Evolutionary conservation across 1,140 invertebrate genomes (phyloP).

Genomic region (Neodiprion lecontei): DNA sequence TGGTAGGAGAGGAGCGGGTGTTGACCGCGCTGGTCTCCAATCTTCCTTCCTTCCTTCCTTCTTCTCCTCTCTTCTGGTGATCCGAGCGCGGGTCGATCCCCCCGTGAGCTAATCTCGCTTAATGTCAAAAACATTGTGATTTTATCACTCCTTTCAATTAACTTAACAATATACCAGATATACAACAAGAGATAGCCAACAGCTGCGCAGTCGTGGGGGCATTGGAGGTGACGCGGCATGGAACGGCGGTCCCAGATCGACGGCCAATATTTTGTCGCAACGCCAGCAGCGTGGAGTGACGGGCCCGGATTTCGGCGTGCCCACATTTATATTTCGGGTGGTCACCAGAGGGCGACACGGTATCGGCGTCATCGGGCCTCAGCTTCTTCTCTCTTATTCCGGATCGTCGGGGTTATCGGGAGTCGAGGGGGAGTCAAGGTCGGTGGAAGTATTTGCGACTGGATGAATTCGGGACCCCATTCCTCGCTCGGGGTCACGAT

Average conservation of each 20-base stretch:
- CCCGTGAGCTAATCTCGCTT: constrained; percentile 28
- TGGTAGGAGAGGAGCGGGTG: constrained; percentile 12
- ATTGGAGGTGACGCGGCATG: neutral
- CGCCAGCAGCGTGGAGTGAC: neutral
- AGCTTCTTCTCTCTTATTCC: too few species aligned
- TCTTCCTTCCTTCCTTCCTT: constrained; percentile 21
- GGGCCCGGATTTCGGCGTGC: neutral
- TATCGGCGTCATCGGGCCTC: too few species aligned
- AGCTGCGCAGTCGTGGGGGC: constrained; percentile 28
- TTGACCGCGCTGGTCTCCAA: constrained; percentile 42
- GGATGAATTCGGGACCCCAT: constrained; percentile 26
- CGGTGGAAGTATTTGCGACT: constrained; percentile 3
- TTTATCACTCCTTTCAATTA: constrained; percentile 52
- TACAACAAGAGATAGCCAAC: constrained; percentile 42
- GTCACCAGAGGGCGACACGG: too few species aligned
- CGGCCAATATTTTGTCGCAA: constrained; percentile 13
- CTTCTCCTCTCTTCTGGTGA: constrained; percentile 17
- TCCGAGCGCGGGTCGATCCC: neutral
- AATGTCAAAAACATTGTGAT: constrained; percentile 50
- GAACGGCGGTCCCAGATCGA: neutral
- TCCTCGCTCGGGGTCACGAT: constrained; percentile 38
- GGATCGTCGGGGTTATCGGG: too few species aligned
- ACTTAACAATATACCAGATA: constrained; percentile 52
- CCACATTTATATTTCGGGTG: too few species aligned
- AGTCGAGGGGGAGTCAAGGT: constrained; percentile 10